Base-by-base conservation (phyloP, 2,888 invertebrate species). In the Agrilus mali region DNA sequence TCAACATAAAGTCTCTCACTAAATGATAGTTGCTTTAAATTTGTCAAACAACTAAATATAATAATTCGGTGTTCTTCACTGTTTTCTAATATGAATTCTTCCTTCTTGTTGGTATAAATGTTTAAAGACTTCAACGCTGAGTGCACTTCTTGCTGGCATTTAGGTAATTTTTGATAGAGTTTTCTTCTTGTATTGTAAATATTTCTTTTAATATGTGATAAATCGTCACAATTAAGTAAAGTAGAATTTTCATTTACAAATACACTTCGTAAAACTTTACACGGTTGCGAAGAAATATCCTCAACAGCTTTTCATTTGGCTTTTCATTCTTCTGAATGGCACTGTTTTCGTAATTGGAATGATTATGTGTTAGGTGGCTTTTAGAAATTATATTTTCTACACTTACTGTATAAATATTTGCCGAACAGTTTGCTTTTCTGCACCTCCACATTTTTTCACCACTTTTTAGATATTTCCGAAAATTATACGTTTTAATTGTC, bases 361-460 rank as follows among this genome's bases (percentile, higher is more conserved):
- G 37, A 37, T 16, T 37, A 22, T 37, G 37, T 13, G n/a, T 17
- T n/a, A 13, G 20, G 22, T 15, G 20, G 17, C 8, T 15, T 17
- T 22, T 37, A 17, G 37, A 37, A 37, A 17, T n/a, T 22, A 37
- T n/a, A 7, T 22, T 6, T 22, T 22, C 22, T 37, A n/a, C 20
- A 37, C 22, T 13, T 15, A 37, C 15, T 15, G 37, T 37, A 16
- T 15, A 37, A n/a, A 37, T 17, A 20, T 37, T 37, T n/a, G 37
- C 37, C n/a, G 17, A 15, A 37, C 37, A 37, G n/a, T 37, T 37
- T 37, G 17, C 22, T 13, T 37, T 37, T n/a, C 20, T 37, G 22
- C 37, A 37, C 20, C 15, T 17, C 37, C 37, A 37, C n/a, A 37
- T n/a, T n/a, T 13, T 16, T 37, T 37, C 37, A 37, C 37, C 37